Evolutionary conservation across 53 echinoderm and acorn worm species (phyloP).

Genomic region (Henricia sp.): DNA sequence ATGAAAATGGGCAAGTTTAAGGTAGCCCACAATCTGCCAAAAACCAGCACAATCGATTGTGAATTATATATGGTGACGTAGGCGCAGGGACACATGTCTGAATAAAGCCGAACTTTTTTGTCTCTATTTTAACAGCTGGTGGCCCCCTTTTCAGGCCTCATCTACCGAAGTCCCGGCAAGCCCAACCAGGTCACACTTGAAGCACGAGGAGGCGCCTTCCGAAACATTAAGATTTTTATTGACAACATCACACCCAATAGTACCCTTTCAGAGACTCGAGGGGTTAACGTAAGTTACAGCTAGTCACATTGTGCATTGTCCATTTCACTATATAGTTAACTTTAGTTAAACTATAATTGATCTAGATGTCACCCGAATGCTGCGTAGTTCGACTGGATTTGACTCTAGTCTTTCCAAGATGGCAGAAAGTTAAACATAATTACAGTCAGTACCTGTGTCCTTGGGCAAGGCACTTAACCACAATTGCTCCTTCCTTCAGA

Average conservation of each 20-base stretch:
- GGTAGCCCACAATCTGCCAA: too few relatives aligned
- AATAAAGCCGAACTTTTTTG: not conserved
- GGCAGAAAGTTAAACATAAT: too few relatives aligned
- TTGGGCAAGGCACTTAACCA: too few relatives aligned
- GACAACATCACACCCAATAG: constrained; percentile 24
- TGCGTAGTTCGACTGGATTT: too few relatives aligned
- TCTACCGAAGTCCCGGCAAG: constrained; percentile 1
- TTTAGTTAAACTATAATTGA: too few relatives aligned
- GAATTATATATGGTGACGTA: not conserved
- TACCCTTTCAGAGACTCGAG: not conserved
- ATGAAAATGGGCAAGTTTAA: too few relatives aligned
- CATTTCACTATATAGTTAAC: too few relatives aligned
- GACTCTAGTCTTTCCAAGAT: too few relatives aligned
- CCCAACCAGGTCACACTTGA: constrained; percentile 17
- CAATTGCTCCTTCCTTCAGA: too few relatives aligned
- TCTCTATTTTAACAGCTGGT: constrained; percentile 26
- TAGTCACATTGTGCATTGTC: too few relatives aligned
- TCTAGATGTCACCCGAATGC: too few relatives aligned
- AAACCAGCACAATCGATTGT: not conserved
- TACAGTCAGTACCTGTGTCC: too few relatives aligned
- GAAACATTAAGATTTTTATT: constrained; percentile 26
- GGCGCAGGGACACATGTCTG: not conserved
- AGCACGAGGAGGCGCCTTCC: constrained; percentile 20
- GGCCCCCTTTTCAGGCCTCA: constrained; percentile 35
- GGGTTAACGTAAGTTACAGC: constrained; percentile 28